Evolutionary conservation across 92 coral and sea anemone species (phyloP).

Genomic region (Pocillopora grandis): DNA sequence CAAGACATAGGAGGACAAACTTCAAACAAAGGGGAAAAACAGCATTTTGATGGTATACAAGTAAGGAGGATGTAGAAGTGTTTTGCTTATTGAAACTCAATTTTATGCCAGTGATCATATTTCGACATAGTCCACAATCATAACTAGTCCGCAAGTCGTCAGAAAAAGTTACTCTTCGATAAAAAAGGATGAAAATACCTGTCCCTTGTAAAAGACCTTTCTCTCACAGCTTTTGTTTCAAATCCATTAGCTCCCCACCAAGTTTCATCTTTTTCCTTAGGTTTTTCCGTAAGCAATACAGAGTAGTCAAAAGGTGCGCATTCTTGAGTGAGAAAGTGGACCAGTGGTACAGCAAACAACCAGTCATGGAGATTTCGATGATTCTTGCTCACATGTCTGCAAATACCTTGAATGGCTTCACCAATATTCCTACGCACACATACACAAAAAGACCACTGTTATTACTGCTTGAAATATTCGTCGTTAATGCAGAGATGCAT

Average conservation of each 20-base stretch:
- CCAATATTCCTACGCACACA: conserved; percentile 38
- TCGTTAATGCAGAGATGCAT: not conserved
- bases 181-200: conserved; percentile 1
- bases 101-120: too few relatives aligned
- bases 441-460: not conserved
- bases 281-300: conserved; percentile 43
- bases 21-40: too few relatives aligned
- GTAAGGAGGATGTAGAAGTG: too few relatives aligned
- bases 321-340: conserved; percentile 63
- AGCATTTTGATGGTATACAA: too few relatives aligned
- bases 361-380: conserved; percentile 50
- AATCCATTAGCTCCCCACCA: conserved; percentile 80
- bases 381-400: conserved; percentile 35
- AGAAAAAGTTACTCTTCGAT: too few relatives aligned
- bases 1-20: too few relatives aligned
- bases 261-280: conserved; percentile 20
- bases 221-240: conserved; percentile 37
- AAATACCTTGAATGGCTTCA: conserved; percentile 41
- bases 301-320: conserved; percentile 57
- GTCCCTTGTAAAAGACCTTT: conserved; percentile 12
- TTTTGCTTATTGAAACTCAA: too few relatives aligned
- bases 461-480: not conserved
- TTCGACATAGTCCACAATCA: too few relatives aligned
- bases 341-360: conserved; percentile 76
- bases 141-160: too few relatives aligned